A percentile compares a stretch with the other conserved stretches of the same genome.
phyloP scores from a whole-genome alignment of 2,888 invertebrate genomes.

The Mellilla xanthometata region DNA sequence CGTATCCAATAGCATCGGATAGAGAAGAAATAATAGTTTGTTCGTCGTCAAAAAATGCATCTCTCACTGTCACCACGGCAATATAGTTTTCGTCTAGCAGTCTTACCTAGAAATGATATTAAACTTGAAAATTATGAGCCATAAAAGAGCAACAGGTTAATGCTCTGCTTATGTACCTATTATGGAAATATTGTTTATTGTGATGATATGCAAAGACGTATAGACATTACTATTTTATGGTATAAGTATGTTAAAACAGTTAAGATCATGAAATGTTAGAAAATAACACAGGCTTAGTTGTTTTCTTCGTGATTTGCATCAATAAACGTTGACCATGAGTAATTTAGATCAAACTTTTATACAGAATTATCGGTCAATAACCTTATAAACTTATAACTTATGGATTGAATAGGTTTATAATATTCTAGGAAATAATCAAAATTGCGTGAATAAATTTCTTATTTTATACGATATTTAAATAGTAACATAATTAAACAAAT shows the following conservation, averaged over 20 bases:
- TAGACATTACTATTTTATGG: slow-evolving; percentile 7
- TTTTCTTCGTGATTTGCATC: slow-evolving; percentile 18
- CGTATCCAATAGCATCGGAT: slow-evolving; percentile 57
- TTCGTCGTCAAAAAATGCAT: slow-evolving; percentile 68
- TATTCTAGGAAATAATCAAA: too few species aligned
- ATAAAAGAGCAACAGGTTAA: slow-evolving; percentile 32
- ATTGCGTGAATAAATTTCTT: too few species aligned
- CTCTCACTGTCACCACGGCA: slow-evolving; percentile 61
- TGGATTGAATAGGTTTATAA: too few species aligned
- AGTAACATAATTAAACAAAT: too few species aligned
- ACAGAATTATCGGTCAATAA: too few species aligned
- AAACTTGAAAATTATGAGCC: slow-evolving; percentile 12
- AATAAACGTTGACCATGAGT: not conserved
- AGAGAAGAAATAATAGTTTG: slow-evolving; percentile 48
- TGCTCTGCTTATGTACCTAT: slow-evolving; percentile 27
- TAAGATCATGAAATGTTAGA: slow-evolving; percentile 14
- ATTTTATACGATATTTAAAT: too few species aligned
- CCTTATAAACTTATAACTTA: too few species aligned
- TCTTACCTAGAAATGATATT: slow-evolving; percentile 64
- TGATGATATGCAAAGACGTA: slow-evolving; percentile 13
- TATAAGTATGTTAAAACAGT: slow-evolving; percentile 18
- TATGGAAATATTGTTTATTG: slow-evolving; percentile 12
- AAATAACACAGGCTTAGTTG: slow-evolving; percentile 18
- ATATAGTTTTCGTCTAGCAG: slow-evolving; percentile 63
- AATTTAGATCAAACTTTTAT: not conserved